These are phyloP conservation scores for Cephalophus harveyi DNA, from an alignment of 2,113 vertebrate genomes.

Conservation along the genomic window DNA sequence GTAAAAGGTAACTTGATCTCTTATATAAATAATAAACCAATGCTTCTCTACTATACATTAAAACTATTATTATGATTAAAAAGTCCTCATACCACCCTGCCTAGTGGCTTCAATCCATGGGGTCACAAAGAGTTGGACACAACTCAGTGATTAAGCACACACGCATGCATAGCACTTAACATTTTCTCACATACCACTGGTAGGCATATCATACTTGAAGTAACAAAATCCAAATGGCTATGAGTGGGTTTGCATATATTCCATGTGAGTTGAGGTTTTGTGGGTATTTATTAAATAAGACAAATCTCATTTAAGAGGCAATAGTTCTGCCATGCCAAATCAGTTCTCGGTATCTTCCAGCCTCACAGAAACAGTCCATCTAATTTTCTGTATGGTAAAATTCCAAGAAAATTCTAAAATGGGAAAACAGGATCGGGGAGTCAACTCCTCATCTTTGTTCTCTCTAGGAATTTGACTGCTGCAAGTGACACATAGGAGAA, in stretches of 20 bases:
- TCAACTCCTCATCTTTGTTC: not conserved
- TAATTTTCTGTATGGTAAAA: not conserved
- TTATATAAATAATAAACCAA: not conserved
- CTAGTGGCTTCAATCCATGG: not conserved
- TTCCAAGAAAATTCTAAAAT: not conserved
- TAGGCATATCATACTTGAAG: not conserved
- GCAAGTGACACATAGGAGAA: not conserved
- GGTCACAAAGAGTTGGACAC: not conserved
- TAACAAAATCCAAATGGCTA: not conserved
- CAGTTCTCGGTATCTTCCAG: not conserved
- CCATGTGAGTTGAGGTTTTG: not conserved
- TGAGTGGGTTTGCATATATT: not conserved
- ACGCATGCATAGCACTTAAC: not conserved
- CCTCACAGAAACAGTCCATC: not conserved
- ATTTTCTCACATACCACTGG: not conserved
- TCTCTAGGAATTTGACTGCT: not conserved
- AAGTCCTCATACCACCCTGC: not conserved
- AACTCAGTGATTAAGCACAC: not conserved
- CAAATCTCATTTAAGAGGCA: not conserved
- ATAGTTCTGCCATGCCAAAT: not conserved
- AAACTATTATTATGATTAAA: constrained; percentile 1
- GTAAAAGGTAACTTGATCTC: not conserved
- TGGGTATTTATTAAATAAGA: not conserved
- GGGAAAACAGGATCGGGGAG: not conserved
- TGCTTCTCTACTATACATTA: not conserved